Conservation (phyloP, 2,888 invertebrate species). For the Choreutis nemorana region DNA sequence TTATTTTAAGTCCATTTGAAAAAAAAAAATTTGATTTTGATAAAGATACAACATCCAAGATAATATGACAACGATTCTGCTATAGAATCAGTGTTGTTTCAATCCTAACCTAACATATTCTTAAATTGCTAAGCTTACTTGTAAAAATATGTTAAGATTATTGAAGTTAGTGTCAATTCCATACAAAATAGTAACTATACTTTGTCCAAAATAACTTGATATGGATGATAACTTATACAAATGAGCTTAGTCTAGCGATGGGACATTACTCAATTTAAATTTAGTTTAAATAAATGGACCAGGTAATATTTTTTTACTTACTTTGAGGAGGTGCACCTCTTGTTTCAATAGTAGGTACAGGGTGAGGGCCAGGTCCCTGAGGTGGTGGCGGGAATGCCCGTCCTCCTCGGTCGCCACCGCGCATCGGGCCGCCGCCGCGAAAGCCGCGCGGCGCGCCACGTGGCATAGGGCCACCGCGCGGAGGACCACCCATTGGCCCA, state of each 20-base stretch:
- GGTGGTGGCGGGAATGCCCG: constrained; percentile 50
- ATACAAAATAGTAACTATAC: not conserved
- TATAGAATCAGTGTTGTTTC: too few relatives aligned
- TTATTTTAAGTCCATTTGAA: too few relatives aligned
- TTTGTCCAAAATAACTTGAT: not conserved
- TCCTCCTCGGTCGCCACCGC: constrained; percentile 50
- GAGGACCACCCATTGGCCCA: constrained; percentile 26
- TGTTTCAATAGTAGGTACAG: constrained; percentile 55
- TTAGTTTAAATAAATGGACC: too few relatives aligned
- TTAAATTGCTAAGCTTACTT: too few relatives aligned
- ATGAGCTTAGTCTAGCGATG: not conserved
- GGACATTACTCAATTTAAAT: too few relatives aligned
- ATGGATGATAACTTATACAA: not conserved
- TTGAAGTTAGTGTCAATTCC: not conserved
- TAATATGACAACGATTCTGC: too few relatives aligned
- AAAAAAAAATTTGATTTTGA: too few relatives aligned
- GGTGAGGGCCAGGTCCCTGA: constrained; percentile 56
- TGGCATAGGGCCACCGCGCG: constrained; percentile 29
- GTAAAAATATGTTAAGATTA: too few relatives aligned
- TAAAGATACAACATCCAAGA: too few relatives aligned
- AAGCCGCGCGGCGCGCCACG: constrained; percentile 52
- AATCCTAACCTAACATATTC: too few relatives aligned
- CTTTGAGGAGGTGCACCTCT: constrained; percentile 44
- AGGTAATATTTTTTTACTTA: too few relatives aligned
- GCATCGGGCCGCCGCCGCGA: constrained; percentile 44